Base-by-base conservation (phyloP, 2,888 invertebrate genomes). In the Limnephilus auricula region DNA sequence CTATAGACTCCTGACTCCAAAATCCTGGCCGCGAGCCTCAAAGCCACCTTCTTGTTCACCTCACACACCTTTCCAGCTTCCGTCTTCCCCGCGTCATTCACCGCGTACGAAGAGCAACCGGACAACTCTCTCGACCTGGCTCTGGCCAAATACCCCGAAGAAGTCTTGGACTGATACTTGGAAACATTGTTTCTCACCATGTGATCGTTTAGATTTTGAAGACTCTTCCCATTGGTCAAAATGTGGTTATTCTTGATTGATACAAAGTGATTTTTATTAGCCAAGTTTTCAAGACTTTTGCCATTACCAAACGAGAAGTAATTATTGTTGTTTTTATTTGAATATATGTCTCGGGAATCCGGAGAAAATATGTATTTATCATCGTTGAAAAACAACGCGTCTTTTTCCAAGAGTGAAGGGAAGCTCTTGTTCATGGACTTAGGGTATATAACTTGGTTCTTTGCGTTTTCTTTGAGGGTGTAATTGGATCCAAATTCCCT, bases 141-240 rank as follows among this genome's bases (percentile, higher is more conserved):
- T 25, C 92, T 88, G 25, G 89, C 87, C 82, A 91, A 79, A 45
- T 91, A 92, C 79, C 92, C 91, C 2, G 79, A 88, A 25, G 90
- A 89, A 50, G 87, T 91, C 78, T 78, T 92, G 34, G 50, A 79
- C 32, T 90, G 79, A 79, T 84, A 89, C 30, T 94, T 95, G 10
- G 95, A 95, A 80, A 94, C 93, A 91, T 95, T 95, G 93, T 95
- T 94, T 92, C 95, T 95, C 78, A 95, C 93, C 90, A 94, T 94
- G 50, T 95, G 95, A 25, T 95, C 96, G 91, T 94, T 95, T 93
- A 96, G 94, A 93, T 96, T 96, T 93, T 96, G 96, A 93, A 96
- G 95, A 94, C 96, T 96, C 94, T 96, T 96, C 91, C 95, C 96
- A 1, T 95, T 94, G 83, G 94, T 94, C 10, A 92, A 34, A 12